Evolutionary conservation across 2,113 vertebrate species (phyloP).

Genomic region (Microtus ochrogaster): DNA sequence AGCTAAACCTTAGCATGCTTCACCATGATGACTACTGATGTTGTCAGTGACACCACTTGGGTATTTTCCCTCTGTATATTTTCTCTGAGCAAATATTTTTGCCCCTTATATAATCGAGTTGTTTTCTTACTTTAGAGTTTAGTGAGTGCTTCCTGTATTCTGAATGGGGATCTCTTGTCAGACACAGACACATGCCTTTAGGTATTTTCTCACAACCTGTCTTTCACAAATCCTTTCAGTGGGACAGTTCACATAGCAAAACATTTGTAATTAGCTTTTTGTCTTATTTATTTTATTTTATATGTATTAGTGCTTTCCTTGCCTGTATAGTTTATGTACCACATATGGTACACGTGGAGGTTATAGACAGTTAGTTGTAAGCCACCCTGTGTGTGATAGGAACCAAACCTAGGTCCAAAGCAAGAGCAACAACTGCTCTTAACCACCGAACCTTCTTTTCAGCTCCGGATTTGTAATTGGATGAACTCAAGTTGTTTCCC

Average conservation of each 20-base stretch:
- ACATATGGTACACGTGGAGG: not conserved
- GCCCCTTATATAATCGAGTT: not conserved
- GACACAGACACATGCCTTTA: not conserved
- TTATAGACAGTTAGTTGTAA: not conserved
- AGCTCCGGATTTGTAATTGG: not conserved
- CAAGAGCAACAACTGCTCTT: not conserved
- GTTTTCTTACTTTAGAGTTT: slow-evolving; percentile 20
- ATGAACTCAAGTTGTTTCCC: not conserved
- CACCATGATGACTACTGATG: not conserved
- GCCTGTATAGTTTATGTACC: not conserved
- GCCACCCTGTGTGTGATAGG: not conserved
- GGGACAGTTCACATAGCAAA: not conserved
- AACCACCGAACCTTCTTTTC: not conserved
- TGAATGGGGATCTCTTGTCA: not conserved
- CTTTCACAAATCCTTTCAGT: not conserved
- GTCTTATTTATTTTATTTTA: not conserved
- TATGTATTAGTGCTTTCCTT: not conserved
- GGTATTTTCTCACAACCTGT: not conserved
- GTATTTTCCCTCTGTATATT: not conserved
- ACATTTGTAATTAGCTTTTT: not conserved
- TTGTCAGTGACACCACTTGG: not conserved
- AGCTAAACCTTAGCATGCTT: not conserved
- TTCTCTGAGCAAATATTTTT: slow-evolving; percentile 2
- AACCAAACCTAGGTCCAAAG: not conserved
- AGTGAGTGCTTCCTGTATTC: not conserved